Conservation (phyloP, 2,797 vertebrate genomes). For the Eidolon dupreanum region DNA sequence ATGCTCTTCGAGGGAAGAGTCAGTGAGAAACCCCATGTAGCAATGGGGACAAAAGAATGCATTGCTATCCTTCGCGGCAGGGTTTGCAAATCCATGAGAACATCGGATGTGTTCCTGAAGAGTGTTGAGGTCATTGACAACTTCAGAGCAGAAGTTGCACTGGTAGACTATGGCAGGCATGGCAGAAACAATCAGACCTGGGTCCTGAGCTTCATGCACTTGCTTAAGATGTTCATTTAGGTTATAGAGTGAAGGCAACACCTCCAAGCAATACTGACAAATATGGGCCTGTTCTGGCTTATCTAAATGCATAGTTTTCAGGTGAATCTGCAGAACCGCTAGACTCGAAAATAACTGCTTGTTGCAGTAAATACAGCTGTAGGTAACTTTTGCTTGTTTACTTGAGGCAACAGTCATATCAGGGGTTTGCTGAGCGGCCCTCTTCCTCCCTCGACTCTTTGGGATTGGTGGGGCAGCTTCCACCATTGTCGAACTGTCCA, state of each 20-base stretch:
- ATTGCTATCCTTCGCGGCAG: constrained; percentile 97
- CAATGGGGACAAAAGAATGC: constrained; percentile 99
- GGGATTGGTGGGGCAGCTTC: constrained; percentile 93
- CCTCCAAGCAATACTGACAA: constrained; percentile 98
- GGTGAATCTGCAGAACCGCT: constrained; percentile 97
- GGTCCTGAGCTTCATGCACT: constrained; percentile 95
- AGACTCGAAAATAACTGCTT: constrained; percentile 98
- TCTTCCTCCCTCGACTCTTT: constrained; percentile 95
- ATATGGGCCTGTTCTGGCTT: constrained; percentile 98
- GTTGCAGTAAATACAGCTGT: constrained; percentile 99
- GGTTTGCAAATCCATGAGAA: constrained; percentile 96
- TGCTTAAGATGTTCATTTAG: constrained; percentile 98
- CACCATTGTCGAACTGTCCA: constrained; percentile 97
- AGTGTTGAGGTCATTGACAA: constrained; percentile 95
- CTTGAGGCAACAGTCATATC: constrained; percentile 92
- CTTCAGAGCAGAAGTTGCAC: constrained; percentile 99
- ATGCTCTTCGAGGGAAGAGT: constrained; percentile 97
- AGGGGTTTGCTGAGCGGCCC: constrained; percentile 92
- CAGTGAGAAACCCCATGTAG: constrained; percentile 99
- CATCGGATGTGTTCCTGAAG: constrained; percentile 99
- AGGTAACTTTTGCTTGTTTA: constrained; percentile 96
- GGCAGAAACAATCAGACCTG: constrained; percentile 91
- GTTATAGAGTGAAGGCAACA: constrained; percentile 97
- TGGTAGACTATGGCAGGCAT: constrained; percentile 96
- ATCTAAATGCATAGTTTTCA: constrained; percentile 98